Evolutionary conservation across 2,797 vertebrate species (phyloP), one percentile per base, ranked within the genome.

Genomic region (Eptatretus atami): DNA sequence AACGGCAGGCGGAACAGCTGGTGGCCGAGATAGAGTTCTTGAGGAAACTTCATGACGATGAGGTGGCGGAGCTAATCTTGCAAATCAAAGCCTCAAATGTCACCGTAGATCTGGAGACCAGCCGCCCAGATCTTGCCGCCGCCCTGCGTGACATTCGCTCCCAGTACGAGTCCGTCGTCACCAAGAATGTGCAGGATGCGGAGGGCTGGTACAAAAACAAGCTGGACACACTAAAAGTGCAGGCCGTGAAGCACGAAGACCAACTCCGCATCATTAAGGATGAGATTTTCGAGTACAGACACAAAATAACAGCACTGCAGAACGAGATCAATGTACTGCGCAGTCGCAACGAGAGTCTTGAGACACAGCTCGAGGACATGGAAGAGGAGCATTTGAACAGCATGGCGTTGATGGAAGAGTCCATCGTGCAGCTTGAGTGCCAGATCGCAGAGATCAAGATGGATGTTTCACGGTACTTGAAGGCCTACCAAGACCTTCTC

Each of bases 201-300:
- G 80, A 82, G 69, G 80, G 78, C 65, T 82, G 80, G 79, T 82
- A 83, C 76, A 82, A 81, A 70, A 70, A 70, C 69, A 82, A 82
- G 68, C 80, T 82, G 9, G 75, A 80, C 67, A 75, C 74, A 1
- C 76, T 81, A 24, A 81, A 81, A 65, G 72, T 73, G 57, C 75
- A 78, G 1, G 77, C 79, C 2, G 69, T 71, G 67, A 82, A 80
- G 68, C 71, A 78, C 1, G 77, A 82, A 65, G 72, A 70, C 11
- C 74, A 78, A 63, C 78, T 80, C 72, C 75, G 70, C 67, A 68
- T 65, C 70, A 79, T 80, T 73, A 81, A 76, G 70, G 75, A 80
- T 0, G 79, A 82, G 67, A 80, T 83, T 69, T 72, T 66, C 12
- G 74, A 70, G 68, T 79, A 74, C 70, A 73, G 73, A 65, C 78